Conservation (phyloP, 2,888 invertebrate species). For the Nebria brevicollis region DNA sequence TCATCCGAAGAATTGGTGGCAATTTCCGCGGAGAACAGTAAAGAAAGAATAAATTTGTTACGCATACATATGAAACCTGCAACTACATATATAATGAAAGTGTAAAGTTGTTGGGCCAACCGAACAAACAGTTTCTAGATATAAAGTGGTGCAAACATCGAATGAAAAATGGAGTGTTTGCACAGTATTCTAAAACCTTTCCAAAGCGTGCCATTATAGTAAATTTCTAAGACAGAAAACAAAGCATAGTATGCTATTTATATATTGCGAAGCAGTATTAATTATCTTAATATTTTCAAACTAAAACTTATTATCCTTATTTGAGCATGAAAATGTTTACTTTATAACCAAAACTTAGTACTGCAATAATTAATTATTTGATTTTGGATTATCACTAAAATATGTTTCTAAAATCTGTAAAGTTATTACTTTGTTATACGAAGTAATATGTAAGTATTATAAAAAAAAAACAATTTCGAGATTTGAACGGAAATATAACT, state of each 20-base stretch:
- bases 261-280: not conserved
- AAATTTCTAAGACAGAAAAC: not conserved
- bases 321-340: too few relatives aligned
- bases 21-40: not conserved
- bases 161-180: not conserved
- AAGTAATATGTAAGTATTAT: too few relatives aligned
- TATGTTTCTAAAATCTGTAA: too few relatives aligned
- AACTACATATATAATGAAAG: not conserved
- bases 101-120: not conserved
- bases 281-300: not conserved
- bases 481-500: too few relatives aligned
- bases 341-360: too few relatives aligned
- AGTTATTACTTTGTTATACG: too few relatives aligned
- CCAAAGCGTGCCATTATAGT: not conserved
- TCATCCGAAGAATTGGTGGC: not conserved
- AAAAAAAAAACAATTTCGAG: too few relatives aligned
- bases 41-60: not conserved
- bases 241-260: not conserved
- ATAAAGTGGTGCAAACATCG: not conserved
- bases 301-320: not conserved
- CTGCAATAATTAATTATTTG: too few relatives aligned
- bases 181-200: not conserved
- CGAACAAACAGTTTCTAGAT: not conserved
- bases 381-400: too few relatives aligned
- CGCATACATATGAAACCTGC: not conserved